Conservation (phyloP, 1,140 invertebrate species). For the Drosophila nebulosa region DNA sequence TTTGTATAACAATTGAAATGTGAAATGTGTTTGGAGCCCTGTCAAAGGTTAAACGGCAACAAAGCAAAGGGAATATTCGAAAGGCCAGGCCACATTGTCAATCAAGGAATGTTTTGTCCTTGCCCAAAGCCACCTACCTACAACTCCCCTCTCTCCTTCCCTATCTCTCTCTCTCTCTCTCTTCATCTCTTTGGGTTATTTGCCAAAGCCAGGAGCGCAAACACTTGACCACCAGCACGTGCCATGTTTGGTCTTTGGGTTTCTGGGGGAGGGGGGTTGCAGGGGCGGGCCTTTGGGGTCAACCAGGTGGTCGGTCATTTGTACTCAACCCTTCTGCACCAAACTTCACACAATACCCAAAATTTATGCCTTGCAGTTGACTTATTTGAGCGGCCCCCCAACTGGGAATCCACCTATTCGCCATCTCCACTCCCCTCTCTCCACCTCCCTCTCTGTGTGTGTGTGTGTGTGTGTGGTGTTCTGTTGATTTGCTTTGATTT, state of each 20-base stretch:
- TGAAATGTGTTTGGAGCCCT: conserved; percentile 27
- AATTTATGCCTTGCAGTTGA: conserved; percentile 61
- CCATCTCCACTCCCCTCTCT: neutral
- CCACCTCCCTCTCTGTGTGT: neutral
- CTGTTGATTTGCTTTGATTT: conserved; percentile 43
- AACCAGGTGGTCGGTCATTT: neutral
- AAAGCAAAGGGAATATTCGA: neutral
- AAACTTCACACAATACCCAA: conserved; percentile 5
- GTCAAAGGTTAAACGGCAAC: conserved; percentile 44
- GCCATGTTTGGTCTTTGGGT: neutral
- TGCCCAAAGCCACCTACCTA: neutral
- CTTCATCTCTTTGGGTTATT: conserved; percentile 25
- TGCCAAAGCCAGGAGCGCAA: conserved; percentile 42
- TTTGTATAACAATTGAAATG: conserved; percentile 37
- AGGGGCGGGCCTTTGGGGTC: neutral
- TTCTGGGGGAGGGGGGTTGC: neutral
- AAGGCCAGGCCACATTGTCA: conserved; percentile 38
- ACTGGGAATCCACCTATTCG: neutral
- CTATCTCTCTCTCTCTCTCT: too few species aligned
- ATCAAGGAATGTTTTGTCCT: conserved; percentile 35
- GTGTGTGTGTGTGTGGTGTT: neutral
- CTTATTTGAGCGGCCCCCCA: conserved; percentile 42
- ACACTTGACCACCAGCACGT: conserved; percentile 33
- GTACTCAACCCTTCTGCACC: neutral
- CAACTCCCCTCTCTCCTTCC: neutral